A percentile compares a stretch with the other conserved stretches of the same genome.
Conservation (phyloP, 2,113 vertebrate species). For the Gnathonemus longibarbis region DNA sequence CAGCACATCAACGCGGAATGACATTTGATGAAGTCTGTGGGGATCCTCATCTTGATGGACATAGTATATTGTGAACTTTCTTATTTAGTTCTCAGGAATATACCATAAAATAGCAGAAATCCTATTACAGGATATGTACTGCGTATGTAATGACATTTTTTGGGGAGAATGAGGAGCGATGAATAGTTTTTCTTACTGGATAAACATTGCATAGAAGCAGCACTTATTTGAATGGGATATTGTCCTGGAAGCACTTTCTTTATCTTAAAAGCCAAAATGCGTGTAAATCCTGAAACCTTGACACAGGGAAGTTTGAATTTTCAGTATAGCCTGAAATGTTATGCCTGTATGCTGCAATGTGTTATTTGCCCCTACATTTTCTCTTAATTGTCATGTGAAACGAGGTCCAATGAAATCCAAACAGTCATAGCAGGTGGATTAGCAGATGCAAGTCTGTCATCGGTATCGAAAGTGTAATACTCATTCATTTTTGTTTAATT, state of each 20-base stretch:
- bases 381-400: not conserved
- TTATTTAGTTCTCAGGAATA: not conserved
- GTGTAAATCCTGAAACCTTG: not conserved
- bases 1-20: not conserved
- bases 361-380: not conserved
- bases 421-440: not conserved
- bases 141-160: not conserved
- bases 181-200: not conserved
- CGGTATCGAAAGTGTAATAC: not conserved
- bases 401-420: not conserved
- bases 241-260: not conserved
- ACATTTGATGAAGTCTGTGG: not conserved
- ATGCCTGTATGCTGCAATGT: not conserved
- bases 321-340: not conserved
- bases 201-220: not conserved
- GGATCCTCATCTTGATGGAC: not conserved
- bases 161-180: not conserved
- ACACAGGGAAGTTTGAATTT: not conserved
- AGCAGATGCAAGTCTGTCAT: not conserved
- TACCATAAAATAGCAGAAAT: not conserved
- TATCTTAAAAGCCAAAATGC: not conserved
- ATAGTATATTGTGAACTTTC: not conserved
- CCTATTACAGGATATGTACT: not conserved
- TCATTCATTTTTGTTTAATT: not conserved
- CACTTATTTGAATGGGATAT: not conserved